A percentile compares a stretch with the other conserved stretches of the same genome.
These are phyloP conservation scores for Stomorhina lunata DNA, from an alignment of 2,888 invertebrate genomes.

Conservation along the genomic window DNA sequence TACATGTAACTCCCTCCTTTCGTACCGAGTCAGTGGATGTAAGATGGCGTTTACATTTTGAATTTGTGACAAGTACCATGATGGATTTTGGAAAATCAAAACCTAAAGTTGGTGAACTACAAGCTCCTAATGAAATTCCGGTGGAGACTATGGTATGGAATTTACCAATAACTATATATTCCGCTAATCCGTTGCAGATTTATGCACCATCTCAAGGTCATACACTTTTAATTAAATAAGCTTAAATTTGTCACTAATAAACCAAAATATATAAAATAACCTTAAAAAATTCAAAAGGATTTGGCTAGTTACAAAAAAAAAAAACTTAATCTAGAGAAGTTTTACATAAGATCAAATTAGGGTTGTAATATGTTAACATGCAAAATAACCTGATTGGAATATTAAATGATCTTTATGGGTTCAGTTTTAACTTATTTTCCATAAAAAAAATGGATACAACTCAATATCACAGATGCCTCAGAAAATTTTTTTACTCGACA, in stretches of 20 bases:
- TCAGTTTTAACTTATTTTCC: too few species aligned
- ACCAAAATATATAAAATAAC: neutral
- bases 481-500: too few species aligned
- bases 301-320: too few species aligned
- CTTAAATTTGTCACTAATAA: too few species aligned
- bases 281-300: too few species aligned
- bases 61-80: conserved; percentile 93
- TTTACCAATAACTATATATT: conserved; percentile 95
- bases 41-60: conserved; percentile 97
- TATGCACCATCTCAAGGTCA: conserved; percentile 82
- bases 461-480: too few species aligned
- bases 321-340: too few species aligned
- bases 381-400: too few species aligned
- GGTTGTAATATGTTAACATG: too few species aligned
- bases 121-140: conserved; percentile 90
- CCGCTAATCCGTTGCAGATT: conserved; percentile 92
- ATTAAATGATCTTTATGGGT: too few species aligned
- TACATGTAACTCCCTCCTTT: conserved; percentile 98
- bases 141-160: conserved; percentile 99
- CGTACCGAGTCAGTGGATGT: conserved; percentile 93
- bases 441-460: too few species aligned
- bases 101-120: conserved; percentile 83
- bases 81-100: conserved; percentile 81
- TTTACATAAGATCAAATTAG: too few species aligned
- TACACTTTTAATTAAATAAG: conserved; percentile 73